A percentile compares a stretch with the other conserved stretches of the same genome.
phyloP scores from a whole-genome alignment of 2,888 invertebrate genomes.

The Lycia hirtaria region DNA sequence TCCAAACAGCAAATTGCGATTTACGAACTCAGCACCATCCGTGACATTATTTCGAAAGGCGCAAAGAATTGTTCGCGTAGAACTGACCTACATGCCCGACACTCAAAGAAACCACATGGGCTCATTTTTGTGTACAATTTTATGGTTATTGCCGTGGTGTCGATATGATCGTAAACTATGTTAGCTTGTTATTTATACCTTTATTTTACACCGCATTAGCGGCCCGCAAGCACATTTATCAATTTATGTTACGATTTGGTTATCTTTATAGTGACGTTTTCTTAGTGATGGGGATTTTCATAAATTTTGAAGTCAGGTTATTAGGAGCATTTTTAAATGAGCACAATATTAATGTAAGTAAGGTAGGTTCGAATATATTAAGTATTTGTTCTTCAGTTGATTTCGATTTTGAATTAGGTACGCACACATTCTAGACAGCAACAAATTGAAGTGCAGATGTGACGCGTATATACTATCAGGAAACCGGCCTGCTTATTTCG shows the following conservation, averaged over 20 bases:
- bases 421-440: no score
- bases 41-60: constrained; percentile 33
- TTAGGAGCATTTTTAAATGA: not conserved
- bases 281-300: no score
- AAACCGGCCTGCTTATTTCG: no score
- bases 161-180: constrained; percentile 18
- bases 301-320: not conserved
- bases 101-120: constrained; percentile 26
- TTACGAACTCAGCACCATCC: constrained; percentile 32
- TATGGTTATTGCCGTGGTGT: constrained; percentile 20
- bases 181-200: constrained; percentile 4
- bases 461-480: no score
- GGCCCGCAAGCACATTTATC: constrained; percentile 11
- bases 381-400: no score
- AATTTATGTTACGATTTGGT: not conserved
- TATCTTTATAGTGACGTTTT: no score
- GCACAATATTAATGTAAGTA: no score
- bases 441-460: no score
- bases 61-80: constrained; percentile 1
- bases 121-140: constrained; percentile 16
- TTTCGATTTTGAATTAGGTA: no score
- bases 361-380: no score
- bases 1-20: constrained; percentile 33
- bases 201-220: constrained; percentile 9
- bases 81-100: constrained; percentile 33